Base-by-base conservation (phyloP, 2,797 vertebrate species). In the Micropoecilia bifurca region DNA sequence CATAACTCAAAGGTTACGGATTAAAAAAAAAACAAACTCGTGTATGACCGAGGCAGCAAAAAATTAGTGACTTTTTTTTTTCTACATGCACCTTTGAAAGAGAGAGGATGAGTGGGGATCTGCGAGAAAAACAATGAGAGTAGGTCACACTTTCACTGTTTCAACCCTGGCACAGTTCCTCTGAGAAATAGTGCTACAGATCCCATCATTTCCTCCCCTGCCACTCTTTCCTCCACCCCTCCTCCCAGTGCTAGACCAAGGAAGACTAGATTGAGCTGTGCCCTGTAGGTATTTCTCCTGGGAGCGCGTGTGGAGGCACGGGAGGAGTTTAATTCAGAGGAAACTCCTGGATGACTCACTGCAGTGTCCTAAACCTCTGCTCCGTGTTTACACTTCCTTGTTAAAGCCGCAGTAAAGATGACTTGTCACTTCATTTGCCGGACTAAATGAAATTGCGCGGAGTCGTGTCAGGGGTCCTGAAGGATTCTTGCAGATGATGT, bases 131-230 rank as follows among this genome's bases (percentile, higher is more conserved):
- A 91, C 88, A 92, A 91, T 83, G 92, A 85, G 92, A 93, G 90
- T 86, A 91, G 91, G 92, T 93, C 91, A 87, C 85, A 77, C 79
- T 92, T 91, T 90, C 85, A 93, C 88, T 87, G 90, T 79, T 86
- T 93, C 85, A 83, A 89, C 90, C 88, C 88, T 91, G 88, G 87
- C 87, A 91, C 88, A 84, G 74, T 87, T 92, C 92, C 90, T 83
- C 46, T 85, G 91, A 91, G 92, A 93, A 90, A 83, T 83, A 75
- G 81, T 88, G 83, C 83, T 87, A 78, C 81, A 88, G 84, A 91
- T 88, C 90, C 83, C 89, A 80, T 88, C 83, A 81, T 82, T 84
- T 85, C 83, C 83, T 92, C 73, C 81, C 85, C 75, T 85, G 82
- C 81, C 79, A 80, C 74, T 80, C 86, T 83, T 80, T 68, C 41